phyloP scores from a whole-genome alignment of 2,113 vertebrate species.

The Mesitornis unicolor region DNA sequence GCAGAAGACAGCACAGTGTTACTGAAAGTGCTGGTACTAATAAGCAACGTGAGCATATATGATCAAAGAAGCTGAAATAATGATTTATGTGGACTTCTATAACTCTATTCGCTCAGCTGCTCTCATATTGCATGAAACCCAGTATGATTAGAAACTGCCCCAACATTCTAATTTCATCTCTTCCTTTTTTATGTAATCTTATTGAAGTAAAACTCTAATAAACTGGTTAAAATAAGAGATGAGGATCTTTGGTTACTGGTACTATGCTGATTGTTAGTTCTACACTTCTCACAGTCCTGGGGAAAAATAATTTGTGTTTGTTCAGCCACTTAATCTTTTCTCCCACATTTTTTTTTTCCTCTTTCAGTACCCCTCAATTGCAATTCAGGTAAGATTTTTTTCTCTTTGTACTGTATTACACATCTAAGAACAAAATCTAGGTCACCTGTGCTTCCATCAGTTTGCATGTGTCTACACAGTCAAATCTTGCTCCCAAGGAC shows the following conservation, averaged over 20 bases:
- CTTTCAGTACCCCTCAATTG: slow-evolving; percentile 60
- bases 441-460: background rate
- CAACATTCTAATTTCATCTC: background rate
- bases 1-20: background rate
- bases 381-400: slow-evolving; percentile 57
- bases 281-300: background rate
- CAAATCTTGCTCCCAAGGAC: background rate
- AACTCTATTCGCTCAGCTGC: background rate
- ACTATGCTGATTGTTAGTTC: background rate
- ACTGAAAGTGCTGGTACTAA: background rate
- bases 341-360: background rate
- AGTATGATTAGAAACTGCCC: background rate
- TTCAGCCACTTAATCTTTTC: background rate
- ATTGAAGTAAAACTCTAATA: background rate
- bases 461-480: background rate
- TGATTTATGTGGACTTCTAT: fast-evolving
- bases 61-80: background rate
- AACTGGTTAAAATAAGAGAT: background rate
- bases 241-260: background rate
- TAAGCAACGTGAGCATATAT: background rate
- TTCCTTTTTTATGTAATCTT: background rate
- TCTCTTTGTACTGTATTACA: background rate
- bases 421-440: background rate
- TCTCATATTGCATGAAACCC: background rate
- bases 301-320: background rate